Conservation (phyloP, 2,888 invertebrate species). For the Hirtodrosophila trivittata region DNA sequence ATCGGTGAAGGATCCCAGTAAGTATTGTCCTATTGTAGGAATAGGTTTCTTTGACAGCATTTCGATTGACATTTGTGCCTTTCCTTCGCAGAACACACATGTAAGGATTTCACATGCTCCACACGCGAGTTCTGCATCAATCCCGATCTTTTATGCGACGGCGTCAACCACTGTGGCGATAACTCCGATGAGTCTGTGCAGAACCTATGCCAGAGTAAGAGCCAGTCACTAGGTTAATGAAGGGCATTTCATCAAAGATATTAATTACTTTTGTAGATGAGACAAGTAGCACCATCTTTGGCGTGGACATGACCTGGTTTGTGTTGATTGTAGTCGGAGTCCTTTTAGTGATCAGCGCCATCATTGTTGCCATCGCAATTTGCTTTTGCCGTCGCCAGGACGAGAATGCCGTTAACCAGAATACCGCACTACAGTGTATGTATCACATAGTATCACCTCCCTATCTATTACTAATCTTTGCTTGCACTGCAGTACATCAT, state of each 20-base stretch:
- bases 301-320: constrained; percentile 91
- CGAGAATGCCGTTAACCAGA: constrained; percentile 82
- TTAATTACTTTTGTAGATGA: constrained; percentile 84
- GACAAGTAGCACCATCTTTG: constrained; percentile 87
- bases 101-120: constrained; percentile 94
- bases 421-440: constrained; percentile 84
- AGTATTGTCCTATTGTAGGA: constrained; percentile 85
- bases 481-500: constrained; percentile 81
- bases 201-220: constrained; percentile 93
- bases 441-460: constrained; percentile 1
- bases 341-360: constrained; percentile 88
- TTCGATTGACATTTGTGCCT: neutral
- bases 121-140: constrained; percentile 96
- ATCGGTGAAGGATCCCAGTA: constrained; percentile 96
- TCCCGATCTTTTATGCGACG: constrained; percentile 95
- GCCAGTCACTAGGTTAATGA: constrained; percentile 1
- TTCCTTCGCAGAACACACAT: constrained; percentile 89
- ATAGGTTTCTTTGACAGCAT: neutral
- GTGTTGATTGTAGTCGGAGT: constrained; percentile 89
- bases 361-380: constrained; percentile 88
- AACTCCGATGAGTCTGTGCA: constrained; percentile 95
- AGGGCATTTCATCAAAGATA: neutral
- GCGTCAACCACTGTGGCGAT: constrained; percentile 96
- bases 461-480: neutral
- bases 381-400: constrained; percentile 89